Conservation (phyloP, 2,797 vertebrate genomes). For the Ammospiza maritima region DNA sequence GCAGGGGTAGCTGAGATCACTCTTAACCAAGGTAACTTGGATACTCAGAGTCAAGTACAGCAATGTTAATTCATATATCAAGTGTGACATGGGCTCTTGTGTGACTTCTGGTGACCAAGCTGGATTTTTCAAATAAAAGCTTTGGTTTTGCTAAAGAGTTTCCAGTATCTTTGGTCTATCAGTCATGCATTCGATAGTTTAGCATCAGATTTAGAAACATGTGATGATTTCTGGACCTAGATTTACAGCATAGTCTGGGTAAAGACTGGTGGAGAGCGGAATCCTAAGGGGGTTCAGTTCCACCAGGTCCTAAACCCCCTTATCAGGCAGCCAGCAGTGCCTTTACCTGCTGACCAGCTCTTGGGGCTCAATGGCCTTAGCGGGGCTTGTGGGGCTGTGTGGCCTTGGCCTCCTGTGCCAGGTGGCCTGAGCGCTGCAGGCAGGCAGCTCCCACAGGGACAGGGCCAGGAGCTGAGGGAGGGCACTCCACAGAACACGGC, state of each 20-base stretch:
- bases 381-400: neutral
- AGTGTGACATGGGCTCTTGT: neutral
- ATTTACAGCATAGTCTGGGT: neutral
- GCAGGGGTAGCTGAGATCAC: neutral
- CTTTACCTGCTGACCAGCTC: neutral
- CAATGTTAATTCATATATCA: neutral
- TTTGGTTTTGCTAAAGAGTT: neutral
- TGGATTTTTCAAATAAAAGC: neutral
- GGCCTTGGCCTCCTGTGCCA: neutral
- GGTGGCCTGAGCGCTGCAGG: neutral
- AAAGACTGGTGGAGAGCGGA: neutral
- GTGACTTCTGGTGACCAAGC: neutral
- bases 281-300: neutral
- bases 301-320: neutral
- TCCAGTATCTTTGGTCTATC: neutral
- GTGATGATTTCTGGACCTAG: neutral
- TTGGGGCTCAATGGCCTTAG: rapidly evolving
- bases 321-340: neutral
- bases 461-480: neutral
- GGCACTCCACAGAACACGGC: neutral
- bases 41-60: neutral
- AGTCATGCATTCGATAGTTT: neutral
- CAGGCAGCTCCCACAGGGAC: neutral
- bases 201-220: neutral
- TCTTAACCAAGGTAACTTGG: neutral